Conservation (phyloP, 2,888 invertebrate species). For the Stenodera caucasica region DNA sequence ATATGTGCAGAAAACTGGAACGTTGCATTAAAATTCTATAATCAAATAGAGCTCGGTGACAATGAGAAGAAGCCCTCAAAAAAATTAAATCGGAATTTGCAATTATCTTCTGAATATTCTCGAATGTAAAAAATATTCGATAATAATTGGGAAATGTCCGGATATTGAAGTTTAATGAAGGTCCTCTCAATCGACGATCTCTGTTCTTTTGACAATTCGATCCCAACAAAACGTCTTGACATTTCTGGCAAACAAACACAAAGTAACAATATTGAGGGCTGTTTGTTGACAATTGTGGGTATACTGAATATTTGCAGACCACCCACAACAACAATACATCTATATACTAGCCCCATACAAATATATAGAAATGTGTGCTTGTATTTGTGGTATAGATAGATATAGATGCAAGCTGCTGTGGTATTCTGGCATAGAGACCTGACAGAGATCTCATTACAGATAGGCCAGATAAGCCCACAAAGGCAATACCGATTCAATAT, state of each 20-base stretch:
- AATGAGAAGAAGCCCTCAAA: too few species aligned
- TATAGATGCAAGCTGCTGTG: conserved; percentile 15
- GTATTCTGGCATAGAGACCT: conserved; percentile 38
- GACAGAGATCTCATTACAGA: conserved; percentile 58
- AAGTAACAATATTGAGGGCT: conserved; percentile 23
- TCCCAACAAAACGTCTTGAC: conserved; percentile 16
- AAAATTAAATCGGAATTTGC: too few species aligned
- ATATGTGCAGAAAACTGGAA: too few species aligned
- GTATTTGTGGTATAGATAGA: conserved; percentile 17
- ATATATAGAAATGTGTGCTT: conserved; percentile 10
- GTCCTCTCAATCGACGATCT: not conserved
- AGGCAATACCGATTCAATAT: conserved; percentile 57
- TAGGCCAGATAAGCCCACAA: conserved; percentile 56
- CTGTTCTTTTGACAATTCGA: not conserved
- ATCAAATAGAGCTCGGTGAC: too few species aligned
- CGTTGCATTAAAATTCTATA: too few species aligned
- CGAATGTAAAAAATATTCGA: too few species aligned
- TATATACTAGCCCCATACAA: conserved; percentile 32
- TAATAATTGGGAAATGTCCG: too few species aligned
- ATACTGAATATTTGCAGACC: conserved; percentile 36
- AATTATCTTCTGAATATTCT: too few species aligned
- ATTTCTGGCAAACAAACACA: conserved; percentile 27
- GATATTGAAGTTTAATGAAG: not conserved
- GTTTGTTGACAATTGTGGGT: conserved; percentile 31
- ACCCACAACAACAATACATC: conserved; percentile 36